A percentile compares a stretch with the other conserved stretches of the same genome.
Evolutionary conservation across 1,140 invertebrate genomes (phyloP).

Genomic region (Musca domestica): DNA sequence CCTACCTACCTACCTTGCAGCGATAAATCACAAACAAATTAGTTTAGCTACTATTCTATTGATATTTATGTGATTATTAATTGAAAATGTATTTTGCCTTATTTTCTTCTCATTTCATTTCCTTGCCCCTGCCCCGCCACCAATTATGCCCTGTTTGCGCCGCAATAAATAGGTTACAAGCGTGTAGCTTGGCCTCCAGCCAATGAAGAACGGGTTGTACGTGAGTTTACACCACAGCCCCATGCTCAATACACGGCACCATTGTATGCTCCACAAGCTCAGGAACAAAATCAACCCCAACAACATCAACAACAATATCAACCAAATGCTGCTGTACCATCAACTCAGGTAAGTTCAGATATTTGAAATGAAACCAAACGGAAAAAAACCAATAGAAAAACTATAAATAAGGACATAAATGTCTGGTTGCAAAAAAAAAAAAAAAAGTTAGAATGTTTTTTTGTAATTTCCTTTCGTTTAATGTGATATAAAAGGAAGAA

Average conservation of each 20-base stretch:
- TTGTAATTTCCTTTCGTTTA: no score
- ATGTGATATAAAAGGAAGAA: no score
- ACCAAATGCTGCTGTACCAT: slow-evolving; percentile 19
- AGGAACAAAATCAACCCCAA: slow-evolving; percentile 26
- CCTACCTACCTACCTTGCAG: no score
- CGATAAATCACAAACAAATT: slow-evolving; percentile 5
- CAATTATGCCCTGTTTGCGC: neutral
- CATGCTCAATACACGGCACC: slow-evolving; percentile 47
- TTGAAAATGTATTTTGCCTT: slow-evolving; percentile 14
- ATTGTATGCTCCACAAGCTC: neutral
- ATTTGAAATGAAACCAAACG: neutral
- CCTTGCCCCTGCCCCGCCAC: neutral
- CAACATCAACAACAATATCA: slow-evolving; percentile 28
- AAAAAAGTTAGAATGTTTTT: no score
- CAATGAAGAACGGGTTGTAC: slow-evolving; percentile 58
- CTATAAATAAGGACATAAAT: no score
- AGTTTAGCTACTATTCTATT: slow-evolving; percentile 1
- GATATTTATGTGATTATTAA: slow-evolving; percentile 15
- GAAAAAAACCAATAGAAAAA: no score
- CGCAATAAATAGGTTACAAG: slow-evolving; percentile 62
- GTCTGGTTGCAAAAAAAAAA: no score
- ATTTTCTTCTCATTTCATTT: neutral
- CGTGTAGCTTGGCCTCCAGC: slow-evolving; percentile 80
- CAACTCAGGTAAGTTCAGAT: slow-evolving; percentile 19
- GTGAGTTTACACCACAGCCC: slow-evolving; percentile 60